Conservation (phyloP, 2,888 invertebrate genomes). For the Plebejus anna region DNA sequence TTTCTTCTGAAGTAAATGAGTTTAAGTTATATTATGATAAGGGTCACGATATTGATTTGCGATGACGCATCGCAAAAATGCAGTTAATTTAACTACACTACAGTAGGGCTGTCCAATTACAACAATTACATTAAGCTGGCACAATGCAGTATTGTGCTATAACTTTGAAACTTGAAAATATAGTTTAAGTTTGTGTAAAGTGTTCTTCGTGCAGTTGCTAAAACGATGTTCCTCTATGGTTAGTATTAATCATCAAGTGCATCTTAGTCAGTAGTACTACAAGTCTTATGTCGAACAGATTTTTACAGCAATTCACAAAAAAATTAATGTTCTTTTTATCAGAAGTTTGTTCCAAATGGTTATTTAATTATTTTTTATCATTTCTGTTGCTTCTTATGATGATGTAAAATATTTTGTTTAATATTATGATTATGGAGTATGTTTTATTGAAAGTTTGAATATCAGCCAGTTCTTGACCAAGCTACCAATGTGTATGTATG, state of each 20-base stretch:
- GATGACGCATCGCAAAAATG: too few relatives aligned
- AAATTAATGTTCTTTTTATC: neutral
- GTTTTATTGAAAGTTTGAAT: slow-evolving; percentile 7
- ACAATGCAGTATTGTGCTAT: too few relatives aligned
- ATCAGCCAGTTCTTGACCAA: neutral
- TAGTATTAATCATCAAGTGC: slow-evolving; percentile 15
- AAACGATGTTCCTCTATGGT: slow-evolving; percentile 1
- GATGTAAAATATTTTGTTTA: neutral
- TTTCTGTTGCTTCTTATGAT: neutral
- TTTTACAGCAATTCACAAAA: neutral
- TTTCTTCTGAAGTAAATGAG: neutral
- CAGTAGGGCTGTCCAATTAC: too few relatives aligned
- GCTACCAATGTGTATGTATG: neutral
- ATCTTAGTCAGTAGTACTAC: neutral
- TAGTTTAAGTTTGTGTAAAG: neutral
- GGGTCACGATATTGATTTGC: neutral
- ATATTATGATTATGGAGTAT: neutral
- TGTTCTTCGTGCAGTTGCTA: neutral
- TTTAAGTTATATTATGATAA: neutral
- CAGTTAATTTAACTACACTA: too few relatives aligned
- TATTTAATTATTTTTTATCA: neutral
- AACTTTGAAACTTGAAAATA: neutral
- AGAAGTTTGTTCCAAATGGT: neutral
- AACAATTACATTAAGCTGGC: too few relatives aligned
- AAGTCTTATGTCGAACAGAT: neutral